Evolutionary conservation across 2,797 vertebrate genomes (phyloP).

Genomic region (Aselliscus stoliczkanus): DNA sequence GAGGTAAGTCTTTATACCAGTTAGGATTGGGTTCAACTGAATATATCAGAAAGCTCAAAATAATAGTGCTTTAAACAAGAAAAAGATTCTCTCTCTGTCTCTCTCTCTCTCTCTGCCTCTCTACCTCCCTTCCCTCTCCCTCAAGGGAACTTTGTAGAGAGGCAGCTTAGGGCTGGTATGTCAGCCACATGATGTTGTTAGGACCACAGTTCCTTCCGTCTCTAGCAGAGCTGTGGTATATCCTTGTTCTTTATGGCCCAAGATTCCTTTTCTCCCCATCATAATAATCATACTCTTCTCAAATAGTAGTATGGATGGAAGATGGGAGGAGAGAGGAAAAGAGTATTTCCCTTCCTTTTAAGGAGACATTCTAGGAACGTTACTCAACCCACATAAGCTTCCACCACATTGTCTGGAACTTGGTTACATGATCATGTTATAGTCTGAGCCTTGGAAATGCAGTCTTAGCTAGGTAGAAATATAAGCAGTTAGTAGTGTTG

Average conservation of each 20-base stretch:
- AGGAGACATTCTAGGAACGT: background rate
- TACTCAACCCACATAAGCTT: background rate
- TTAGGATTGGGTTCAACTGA: background rate
- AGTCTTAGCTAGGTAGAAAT: background rate
- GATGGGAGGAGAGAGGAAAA: background rate
- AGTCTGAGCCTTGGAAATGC: background rate
- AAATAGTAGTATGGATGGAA: background rate
- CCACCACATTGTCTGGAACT: background rate
- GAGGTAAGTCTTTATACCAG: background rate
- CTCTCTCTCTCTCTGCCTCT: background rate
- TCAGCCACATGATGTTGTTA: background rate
- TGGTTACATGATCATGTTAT: background rate
- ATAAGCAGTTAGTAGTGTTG: background rate
- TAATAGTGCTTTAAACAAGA: background rate
- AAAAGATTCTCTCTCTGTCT: background rate
- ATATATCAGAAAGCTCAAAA: background rate
- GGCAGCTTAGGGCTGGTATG: background rate
- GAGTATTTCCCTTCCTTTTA: background rate
- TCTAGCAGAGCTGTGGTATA: background rate
- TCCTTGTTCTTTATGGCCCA: background rate
- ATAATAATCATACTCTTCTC: background rate
- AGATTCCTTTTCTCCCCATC: background rate
- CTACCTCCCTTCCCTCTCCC: background rate
- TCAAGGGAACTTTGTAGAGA: background rate
- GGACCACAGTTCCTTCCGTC: background rate